phyloP scores from a whole-genome alignment of 2,797 vertebrate genomes.

The Lindbergichthys nudifrons region DNA sequence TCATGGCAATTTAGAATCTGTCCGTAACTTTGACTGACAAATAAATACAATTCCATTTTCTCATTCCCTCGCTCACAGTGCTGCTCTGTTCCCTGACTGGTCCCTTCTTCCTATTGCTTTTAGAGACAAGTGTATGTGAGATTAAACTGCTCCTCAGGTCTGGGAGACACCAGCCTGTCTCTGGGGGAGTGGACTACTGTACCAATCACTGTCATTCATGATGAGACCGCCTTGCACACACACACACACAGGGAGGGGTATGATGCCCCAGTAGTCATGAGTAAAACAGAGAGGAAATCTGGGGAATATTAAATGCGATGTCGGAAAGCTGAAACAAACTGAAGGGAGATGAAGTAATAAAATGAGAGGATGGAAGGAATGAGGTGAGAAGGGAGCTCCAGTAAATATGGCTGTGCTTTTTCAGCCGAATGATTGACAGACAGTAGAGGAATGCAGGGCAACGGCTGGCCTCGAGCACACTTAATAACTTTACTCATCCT shows the following conservation, averaged over 20 bases:
- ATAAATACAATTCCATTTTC: constrained; percentile 75
- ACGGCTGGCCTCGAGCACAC: constrained; percentile 34
- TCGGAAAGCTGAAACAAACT: constrained; percentile 29
- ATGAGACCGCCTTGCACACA: constrained; percentile 34
- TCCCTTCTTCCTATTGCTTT: constrained; percentile 46
- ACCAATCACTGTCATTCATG: constrained; percentile 53
- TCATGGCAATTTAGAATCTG: constrained; percentile 65
- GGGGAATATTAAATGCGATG: constrained; percentile 22
- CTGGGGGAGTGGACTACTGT: constrained; percentile 46
- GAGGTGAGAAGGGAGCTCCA: constrained; percentile 38
- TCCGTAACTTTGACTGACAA: constrained; percentile 78
- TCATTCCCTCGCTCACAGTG: constrained; percentile 64
- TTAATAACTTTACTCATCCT: constrained; percentile 65
- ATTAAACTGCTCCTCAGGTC: constrained; percentile 37
- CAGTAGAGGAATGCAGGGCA: constrained; percentile 64
- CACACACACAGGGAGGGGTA: background rate
- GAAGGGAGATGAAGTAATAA: constrained; percentile 36
- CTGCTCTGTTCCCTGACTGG: constrained; percentile 62
- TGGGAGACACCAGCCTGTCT: constrained; percentile 39
- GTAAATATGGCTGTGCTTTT: constrained; percentile 30
- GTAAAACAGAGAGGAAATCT: constrained; percentile 32
- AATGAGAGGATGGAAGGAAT: constrained; percentile 30
- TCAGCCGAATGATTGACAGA: constrained; percentile 60
- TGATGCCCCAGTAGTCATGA: constrained; percentile 5
- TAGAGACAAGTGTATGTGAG: constrained; percentile 53